A percentile compares a stretch with the other conserved stretches of the same genome.
These are phyloP conservation scores for Proales similis DNA, from an alignment of 1,140 invertebrate genomes.

Conservation along the genomic window DNA sequence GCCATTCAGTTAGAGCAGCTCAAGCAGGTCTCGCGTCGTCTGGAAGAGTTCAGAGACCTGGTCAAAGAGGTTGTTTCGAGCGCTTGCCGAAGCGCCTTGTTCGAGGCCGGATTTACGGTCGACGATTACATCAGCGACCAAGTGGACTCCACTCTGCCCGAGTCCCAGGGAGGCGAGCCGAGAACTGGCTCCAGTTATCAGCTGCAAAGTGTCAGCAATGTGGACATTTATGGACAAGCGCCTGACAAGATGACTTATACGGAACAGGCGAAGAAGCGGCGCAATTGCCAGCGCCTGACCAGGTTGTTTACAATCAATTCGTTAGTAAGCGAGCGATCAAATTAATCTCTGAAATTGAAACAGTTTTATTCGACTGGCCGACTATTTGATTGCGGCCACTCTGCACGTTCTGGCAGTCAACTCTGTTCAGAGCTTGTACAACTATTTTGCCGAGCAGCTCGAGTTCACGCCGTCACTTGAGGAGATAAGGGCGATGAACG, in stretches of 20 bases:
- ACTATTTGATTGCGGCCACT: constrained; percentile 66
- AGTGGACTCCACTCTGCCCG: constrained; percentile 42
- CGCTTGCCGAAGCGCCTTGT: constrained; percentile 65
- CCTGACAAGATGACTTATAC: constrained; percentile 66
- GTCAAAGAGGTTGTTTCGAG: constrained; percentile 61
- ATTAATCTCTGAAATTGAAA: constrained; percentile 19
- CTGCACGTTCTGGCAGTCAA: constrained; percentile 62
- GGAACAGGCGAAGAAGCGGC: constrained; percentile 69
- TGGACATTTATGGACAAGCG: constrained; percentile 55
- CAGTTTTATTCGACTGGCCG: constrained; percentile 67
- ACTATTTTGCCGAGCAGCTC: constrained; percentile 59
- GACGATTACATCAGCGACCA: constrained; percentile 58
- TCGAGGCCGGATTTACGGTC: constrained; percentile 64
- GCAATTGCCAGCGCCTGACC: constrained; percentile 64
- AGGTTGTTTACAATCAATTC: constrained; percentile 54
- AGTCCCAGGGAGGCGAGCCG: constrained; percentile 8
- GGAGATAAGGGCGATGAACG: constrained; percentile 47
- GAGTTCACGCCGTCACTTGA: constrained; percentile 56
- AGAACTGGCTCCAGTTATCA: constrained; percentile 25
- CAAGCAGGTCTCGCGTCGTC: constrained; percentile 54
- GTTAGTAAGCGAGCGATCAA: neutral
- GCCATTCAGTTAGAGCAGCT: constrained; percentile 41
- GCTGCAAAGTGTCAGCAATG: constrained; percentile 39
- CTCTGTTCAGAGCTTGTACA: constrained; percentile 60
- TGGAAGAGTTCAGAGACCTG: constrained; percentile 59